Base-by-base conservation (phyloP, 1,140 invertebrate species). In the Reticulitermes speratus region DNA sequence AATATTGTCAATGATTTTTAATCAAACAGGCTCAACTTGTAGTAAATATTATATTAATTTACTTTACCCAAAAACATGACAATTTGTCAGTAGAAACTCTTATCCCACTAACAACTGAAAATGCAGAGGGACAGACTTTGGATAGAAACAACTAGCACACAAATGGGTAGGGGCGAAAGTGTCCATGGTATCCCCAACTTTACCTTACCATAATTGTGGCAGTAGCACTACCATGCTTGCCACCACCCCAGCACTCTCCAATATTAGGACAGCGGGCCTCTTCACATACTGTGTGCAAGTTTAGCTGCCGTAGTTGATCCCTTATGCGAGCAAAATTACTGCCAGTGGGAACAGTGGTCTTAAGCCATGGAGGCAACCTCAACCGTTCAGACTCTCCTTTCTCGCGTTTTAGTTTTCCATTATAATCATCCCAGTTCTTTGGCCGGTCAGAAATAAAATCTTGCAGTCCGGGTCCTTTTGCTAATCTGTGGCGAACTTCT, bases 211-310 rank as follows among this genome's bases (percentile, higher is more conserved):
- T 98, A 87, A 97, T 97, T 83, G 97, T 98, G 83, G 97, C 96
- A 86, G 97, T 98, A 52, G 97, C 96, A 23, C 96, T 97, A 45
- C 95, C 95, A 92, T 97, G 94, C 88, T 95, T 94, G 85, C 96
- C 96, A n/a, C 96, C 98, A 87, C 98, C 98, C 99, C 99, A 99
- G 92, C 99, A 99, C 92, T 99, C 98, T 38, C 98, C 98, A 88
- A 99, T 99, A 91, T 99, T 99, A 1, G 99, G 99, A 93, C 99
- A 99, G 87, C 97, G 93, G 0, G 99, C 99, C 92, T 99, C 99
- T 91, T 99, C 98, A 91, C 99, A 99, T 2, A 99, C 99, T 6
- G 99, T 99, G 89, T 97, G 96, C 19, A 99, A 92, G 88, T 98
- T 99, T 23, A 99, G 92, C 25, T 95, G 94, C 86, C 97, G 92